Base-by-base conservation (phyloP, 2,113 vertebrate genomes). In the Mixornis gularis region DNA sequence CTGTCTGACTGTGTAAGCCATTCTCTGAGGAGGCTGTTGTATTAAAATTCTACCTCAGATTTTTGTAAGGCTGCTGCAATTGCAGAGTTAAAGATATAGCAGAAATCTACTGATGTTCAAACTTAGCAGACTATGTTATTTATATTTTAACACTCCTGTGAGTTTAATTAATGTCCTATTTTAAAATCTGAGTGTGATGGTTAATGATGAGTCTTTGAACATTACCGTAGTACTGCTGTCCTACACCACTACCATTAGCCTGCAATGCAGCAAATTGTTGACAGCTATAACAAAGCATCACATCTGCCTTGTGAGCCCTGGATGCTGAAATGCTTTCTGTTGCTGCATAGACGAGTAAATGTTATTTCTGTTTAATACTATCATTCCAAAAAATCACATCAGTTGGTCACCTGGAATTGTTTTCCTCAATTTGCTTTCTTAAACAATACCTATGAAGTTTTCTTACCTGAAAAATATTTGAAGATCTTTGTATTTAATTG, bases 221-320 rank as follows among this genome's bases (percentile, higher is more conserved):
- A 85, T 71, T 90, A 44, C 14, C 1, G 3, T 94, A 96, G 87
- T 41, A n/a, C 34, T 91, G 51, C 89, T 94, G 34, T 87, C 76
- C 80, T 95, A 94, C 87, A 80, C 52, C 55, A 84, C 81, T 60
- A 52, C 66, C 79, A 83, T 92, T 85, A 94, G 82, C 83, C 92
- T 96, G 93, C 93, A 97, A 90, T 96, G 94, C 92, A 96, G 92
- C 69, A 92, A 93, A 92, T 53, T 88, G 71, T 95, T 96, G 96
- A 92, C 82, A 83, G 79, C 74, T 95, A 87, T 95, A 96, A 97
- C 95, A 94, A 94, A 96, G 90, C 82, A 73, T 68, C 62, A 53
- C 79, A 82, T 79, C 72, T 86, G 91, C 87, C 65, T 78, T 34
- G 70, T 71, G 65, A 96, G 89, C 82, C 27, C 8, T 9, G n/a